phyloP scores from a whole-genome alignment of 2,797 vertebrate species.

The Tiaroga cobitis region DNA sequence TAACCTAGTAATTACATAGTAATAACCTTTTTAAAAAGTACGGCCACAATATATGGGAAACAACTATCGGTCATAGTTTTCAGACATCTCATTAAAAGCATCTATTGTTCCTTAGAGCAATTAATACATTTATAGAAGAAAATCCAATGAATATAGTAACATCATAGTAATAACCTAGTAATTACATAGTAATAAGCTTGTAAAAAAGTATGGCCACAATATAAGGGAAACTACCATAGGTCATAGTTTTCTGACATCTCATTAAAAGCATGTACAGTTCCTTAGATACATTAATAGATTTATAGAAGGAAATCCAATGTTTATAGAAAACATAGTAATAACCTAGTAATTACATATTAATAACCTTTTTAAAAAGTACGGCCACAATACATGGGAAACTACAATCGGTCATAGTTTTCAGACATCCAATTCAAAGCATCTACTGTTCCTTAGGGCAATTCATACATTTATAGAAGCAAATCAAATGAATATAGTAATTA shows the following conservation, averaged over 20 bases:
- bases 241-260: background rate
- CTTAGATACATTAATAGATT: background rate
- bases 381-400: background rate
- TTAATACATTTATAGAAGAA: background rate
- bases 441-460: background rate
- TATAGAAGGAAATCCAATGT: background rate
- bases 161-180: background rate
- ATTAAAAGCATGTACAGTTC: slow-evolving; percentile 12
- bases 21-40: background rate
- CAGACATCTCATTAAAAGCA: background rate
- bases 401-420: background rate
- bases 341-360: background rate
- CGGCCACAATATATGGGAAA: background rate
- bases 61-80: background rate
- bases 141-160: background rate
- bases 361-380: background rate
- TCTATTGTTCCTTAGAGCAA: background rate
- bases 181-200: background rate
- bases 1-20: background rate
- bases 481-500: background rate
- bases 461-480: background rate
- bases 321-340: background rate
- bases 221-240: background rate
- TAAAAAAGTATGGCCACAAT: background rate
- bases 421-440: slow-evolving; percentile 3